phyloP scores from a whole-genome alignment of 1,140 invertebrate species.

The Pseudomyrmex gracilis region DNA sequence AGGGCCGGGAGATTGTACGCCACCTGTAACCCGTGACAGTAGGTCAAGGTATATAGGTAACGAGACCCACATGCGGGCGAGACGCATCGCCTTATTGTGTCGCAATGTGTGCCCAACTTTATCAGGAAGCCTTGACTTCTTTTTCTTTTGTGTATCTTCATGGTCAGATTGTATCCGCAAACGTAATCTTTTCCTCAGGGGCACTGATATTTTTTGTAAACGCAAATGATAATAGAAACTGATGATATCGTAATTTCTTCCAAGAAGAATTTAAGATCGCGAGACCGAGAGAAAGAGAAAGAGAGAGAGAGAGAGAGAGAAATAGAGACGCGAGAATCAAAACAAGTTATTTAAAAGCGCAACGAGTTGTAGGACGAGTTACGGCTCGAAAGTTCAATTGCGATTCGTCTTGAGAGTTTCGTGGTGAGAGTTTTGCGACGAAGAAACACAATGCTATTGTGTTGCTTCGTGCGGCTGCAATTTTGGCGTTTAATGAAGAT shows the following conservation, averaged over 20 bases:
- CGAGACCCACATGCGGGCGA: constrained; percentile 84
- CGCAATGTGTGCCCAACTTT: constrained; percentile 71
- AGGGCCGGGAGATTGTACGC: constrained; percentile 69
- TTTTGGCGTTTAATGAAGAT: background rate
- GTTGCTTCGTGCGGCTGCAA: background rate
- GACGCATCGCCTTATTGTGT: constrained; percentile 78
- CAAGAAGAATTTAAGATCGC: background rate
- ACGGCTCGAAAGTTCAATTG: background rate
- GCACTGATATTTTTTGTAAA: background rate
- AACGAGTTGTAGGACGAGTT: no score
- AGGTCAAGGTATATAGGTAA: constrained; percentile 85
- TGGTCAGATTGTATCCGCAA: constrained; percentile 67
- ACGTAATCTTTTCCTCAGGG: constrained; percentile 48
- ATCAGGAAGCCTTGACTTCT: constrained; percentile 76
- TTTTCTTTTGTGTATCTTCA: constrained; percentile 75
- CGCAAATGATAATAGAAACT: background rate
- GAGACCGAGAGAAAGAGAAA: background rate
- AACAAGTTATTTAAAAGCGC: background rate
- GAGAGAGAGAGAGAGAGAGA: no score
- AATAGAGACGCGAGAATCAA: no score
- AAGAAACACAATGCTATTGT: background rate
- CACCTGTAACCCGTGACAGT: constrained; percentile 80
- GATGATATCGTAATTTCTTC: background rate
- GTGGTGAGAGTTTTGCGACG: background rate
- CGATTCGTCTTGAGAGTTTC: background rate